Conservation (phyloP, 37 sponge, comb jelly and placozoan genomes). For the Geodia barretti region DNA sequence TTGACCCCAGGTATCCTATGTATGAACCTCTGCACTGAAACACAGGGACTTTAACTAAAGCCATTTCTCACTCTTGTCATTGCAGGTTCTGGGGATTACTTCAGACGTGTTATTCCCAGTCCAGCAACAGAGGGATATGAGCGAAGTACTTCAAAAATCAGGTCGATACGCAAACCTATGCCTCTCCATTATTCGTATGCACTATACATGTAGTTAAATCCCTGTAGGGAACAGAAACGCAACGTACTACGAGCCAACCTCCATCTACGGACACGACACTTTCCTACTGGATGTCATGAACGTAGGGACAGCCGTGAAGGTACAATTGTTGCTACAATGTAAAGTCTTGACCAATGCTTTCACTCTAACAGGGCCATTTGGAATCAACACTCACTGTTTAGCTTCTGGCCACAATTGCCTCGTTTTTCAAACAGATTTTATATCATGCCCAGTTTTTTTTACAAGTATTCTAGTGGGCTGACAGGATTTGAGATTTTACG, state of each 20-base stretch:
- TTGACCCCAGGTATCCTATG: no score
- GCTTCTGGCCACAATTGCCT: no score
- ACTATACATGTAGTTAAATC: neutral
- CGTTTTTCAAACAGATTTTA: no score
- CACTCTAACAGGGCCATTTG: constrained; percentile 18
- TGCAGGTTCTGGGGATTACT: constrained; percentile 68
- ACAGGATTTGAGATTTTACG: no score
- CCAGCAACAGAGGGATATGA: constrained; percentile 70
- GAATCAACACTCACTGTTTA: neutral
- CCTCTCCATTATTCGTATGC: no score
- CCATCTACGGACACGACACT: constrained; percentile 83
- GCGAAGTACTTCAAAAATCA: constrained; percentile 45
- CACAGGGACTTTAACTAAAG: no score
- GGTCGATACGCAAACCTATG: constrained; percentile 16
- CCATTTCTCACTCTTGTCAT: neutral
- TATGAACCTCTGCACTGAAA: neutral
- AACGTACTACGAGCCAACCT: constrained; percentile 64
- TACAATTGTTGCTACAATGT: no score
- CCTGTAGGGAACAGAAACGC: constrained; percentile 58
- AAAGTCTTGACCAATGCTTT: neutral
- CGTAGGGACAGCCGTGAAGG: constrained; percentile 84
- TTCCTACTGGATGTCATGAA: constrained; percentile 76
- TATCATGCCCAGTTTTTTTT: no score
- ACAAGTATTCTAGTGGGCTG: no score
- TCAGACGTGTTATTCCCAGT: constrained; percentile 80